A percentile compares a stretch with the other conserved stretches of the same genome.
Evolutionary conservation across 2,113 vertebrate genomes (phyloP).

Genomic region (Oenanthe melanoleuca): DNA sequence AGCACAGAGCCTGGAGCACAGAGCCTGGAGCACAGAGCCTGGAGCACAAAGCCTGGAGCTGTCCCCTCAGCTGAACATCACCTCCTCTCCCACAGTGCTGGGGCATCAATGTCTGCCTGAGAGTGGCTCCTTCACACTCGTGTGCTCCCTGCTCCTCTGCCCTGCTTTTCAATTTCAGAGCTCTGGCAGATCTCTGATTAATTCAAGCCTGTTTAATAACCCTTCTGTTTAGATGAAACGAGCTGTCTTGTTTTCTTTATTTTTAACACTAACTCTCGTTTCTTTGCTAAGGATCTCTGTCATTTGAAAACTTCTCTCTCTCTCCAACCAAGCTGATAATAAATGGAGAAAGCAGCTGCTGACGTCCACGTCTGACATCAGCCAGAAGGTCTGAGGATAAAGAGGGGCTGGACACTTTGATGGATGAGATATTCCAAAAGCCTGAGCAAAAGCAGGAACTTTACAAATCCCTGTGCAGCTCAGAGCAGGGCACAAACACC

Average conservation of each 20-base stretch:
- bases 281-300: constrained; percentile 78
- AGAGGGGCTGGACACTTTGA: background rate
- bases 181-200: constrained; percentile 78
- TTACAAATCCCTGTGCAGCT: accelerated
- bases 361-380: constrained; percentile 41
- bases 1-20: background rate
- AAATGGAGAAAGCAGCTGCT: constrained; percentile 70
- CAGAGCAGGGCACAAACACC: background rate
- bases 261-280: constrained; percentile 76
- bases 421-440: background rate
- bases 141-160: constrained; percentile 33
- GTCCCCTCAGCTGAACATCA: background rate
- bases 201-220: constrained; percentile 82
- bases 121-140: background rate
- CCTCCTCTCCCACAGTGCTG: background rate
- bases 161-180: constrained; percentile 60
- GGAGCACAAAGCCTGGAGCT: background rate
- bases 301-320: constrained; percentile 72
- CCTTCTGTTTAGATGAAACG: constrained; percentile 80
- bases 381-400: constrained; percentile 28
- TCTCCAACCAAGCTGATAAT: constrained; percentile 65
- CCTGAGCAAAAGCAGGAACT: background rate
- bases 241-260: constrained; percentile 82
- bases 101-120: background rate
- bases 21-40: background rate